These are phyloP conservation scores for Pachliopta kotzebuea DNA, from an alignment of 2,888 invertebrate species.

Conservation along the genomic window DNA sequence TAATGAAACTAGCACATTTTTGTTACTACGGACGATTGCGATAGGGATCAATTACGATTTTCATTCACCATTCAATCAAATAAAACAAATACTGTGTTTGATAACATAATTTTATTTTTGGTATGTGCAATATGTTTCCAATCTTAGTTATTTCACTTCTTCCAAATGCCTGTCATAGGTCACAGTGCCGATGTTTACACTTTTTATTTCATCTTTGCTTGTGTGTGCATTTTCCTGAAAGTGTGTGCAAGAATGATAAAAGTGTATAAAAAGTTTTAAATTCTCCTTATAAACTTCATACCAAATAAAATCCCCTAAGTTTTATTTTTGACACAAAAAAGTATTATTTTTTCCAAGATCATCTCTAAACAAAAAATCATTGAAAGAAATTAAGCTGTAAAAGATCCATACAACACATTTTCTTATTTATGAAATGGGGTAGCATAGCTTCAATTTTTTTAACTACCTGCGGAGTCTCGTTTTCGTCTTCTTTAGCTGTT, in stretches of 20 bases:
- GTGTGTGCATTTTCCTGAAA: constrained; percentile 59
- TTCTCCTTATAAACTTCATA: too few relatives aligned
- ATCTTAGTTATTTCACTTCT: constrained; percentile 58
- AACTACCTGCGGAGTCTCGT: constrained; percentile 39
- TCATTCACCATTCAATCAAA: constrained; percentile 2
- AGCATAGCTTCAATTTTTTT: not conserved
- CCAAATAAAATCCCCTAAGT: too few relatives aligned
- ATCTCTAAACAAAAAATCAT: too few relatives aligned
- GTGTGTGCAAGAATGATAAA: constrained; percentile 2
- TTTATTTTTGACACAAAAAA: too few relatives aligned
- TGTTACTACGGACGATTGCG: too few relatives aligned
- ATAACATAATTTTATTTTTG: constrained; percentile 26
- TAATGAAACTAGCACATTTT: too few relatives aligned
- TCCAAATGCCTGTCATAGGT: constrained; percentile 71
- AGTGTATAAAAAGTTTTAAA: too few relatives aligned
- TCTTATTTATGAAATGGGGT: not conserved
- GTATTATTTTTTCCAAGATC: not conserved
- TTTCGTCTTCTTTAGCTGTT: constrained; percentile 60
- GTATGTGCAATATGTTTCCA: constrained; percentile 22
- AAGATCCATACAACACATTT: not conserved
- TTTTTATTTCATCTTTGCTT: constrained; percentile 72
- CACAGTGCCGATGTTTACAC: constrained; percentile 70
- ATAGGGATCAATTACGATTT: not conserved
- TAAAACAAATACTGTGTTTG: constrained; percentile 14
- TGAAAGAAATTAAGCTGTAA: not conserved